phyloP scores from a whole-genome alignment of 2,797 vertebrate genomes.

The Parauchenoglanis ngamensis region DNA sequence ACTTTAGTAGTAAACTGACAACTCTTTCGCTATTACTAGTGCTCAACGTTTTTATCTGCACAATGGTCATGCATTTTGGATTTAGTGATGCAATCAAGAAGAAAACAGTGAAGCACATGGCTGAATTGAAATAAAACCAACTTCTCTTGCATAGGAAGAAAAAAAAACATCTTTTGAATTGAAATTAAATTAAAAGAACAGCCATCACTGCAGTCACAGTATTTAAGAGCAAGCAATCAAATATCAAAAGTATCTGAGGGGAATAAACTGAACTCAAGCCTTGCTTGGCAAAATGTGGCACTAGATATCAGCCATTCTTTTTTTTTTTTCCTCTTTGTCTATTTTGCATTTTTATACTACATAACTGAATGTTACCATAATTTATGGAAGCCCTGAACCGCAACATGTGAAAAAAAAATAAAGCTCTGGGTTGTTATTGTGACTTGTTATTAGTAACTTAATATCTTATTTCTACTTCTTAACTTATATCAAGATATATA shows the following conservation, averaged over 20 bases:
- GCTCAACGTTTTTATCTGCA: background rate
- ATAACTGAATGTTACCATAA: slow-evolving; percentile 57
- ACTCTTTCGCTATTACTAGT: slow-evolving; percentile 44
- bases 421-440: background rate
- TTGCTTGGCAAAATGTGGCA: slow-evolving; percentile 57
- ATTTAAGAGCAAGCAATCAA: background rate
- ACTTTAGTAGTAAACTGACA: slow-evolving; percentile 62
- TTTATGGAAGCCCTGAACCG: background rate
- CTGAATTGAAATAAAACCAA: slow-evolving; percentile 35
- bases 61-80: slow-evolving; percentile 42
- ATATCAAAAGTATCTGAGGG: background rate
- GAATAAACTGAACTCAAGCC: slow-evolving; percentile 44
- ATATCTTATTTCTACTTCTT: background rate
- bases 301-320: background rate
- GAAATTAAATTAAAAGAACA: slow-evolving; percentile 12
- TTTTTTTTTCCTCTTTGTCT: background rate
- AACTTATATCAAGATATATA: background rate
- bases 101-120: slow-evolving; percentile 29
- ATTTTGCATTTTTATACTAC: slow-evolving; percentile 62
- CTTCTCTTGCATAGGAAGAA: background rate
- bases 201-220: background rate
- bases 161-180: slow-evolving; percentile 27
- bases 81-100: slow-evolving; percentile 41
- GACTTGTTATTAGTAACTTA: background rate
- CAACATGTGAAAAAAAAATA: background rate